Base-by-base conservation (phyloP, 2,888 invertebrate genomes). In the Apantesis nais region DNA sequence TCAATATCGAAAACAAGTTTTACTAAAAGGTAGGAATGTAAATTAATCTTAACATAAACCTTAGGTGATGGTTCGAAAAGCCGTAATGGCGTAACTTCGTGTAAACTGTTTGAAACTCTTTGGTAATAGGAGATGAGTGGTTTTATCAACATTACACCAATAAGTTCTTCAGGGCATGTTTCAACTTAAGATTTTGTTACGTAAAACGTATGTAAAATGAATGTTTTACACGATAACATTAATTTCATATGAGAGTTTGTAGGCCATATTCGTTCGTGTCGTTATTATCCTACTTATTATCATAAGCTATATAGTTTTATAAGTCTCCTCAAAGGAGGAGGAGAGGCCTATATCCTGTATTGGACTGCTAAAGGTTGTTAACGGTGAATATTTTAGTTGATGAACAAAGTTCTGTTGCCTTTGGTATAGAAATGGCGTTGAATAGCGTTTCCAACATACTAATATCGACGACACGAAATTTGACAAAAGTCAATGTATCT, bases 41-140 rank as follows among this genome's bases (percentile, higher is more conserved):
- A 58, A 58, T n/a, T 58, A 55, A 25, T 0, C 25, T 55, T 55
- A n/a, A 25, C 52, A 12, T 55, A 29, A 58, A 58, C 58, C 16
- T 58, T 58, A 16, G 7, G 58, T 29, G 12, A 14, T 29, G 25
- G 29, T 58, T 58, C 34, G 37, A 12, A n/a, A 37, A 37, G n/a
- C 37, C n/a, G n/a, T 37, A 37, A 62, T 12, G 37, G 37, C 37
- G n/a, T n/a, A 62, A n/a, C n/a, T 62, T 62, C 37, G 22, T 19
- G n/a, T n/a, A 37, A 22, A 11, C 34, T 37, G 62, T 62, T 37
- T 62, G 34, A n/a, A 62, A 39, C 62, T 29, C 37, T 62, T 62
- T n/a, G n/a, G 62, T 62, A 62, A 62, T 11, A 62, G 62, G 58
- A 58, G 16, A 29, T 5, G 58, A 29, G 58, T 58, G 29, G 58